A percentile compares a stretch with the other conserved stretches of the same genome.
These are phyloP conservation scores for Synanthedon myopaeformis DNA, from an alignment of 2,888 invertebrate species.

Conservation along the genomic window DNA sequence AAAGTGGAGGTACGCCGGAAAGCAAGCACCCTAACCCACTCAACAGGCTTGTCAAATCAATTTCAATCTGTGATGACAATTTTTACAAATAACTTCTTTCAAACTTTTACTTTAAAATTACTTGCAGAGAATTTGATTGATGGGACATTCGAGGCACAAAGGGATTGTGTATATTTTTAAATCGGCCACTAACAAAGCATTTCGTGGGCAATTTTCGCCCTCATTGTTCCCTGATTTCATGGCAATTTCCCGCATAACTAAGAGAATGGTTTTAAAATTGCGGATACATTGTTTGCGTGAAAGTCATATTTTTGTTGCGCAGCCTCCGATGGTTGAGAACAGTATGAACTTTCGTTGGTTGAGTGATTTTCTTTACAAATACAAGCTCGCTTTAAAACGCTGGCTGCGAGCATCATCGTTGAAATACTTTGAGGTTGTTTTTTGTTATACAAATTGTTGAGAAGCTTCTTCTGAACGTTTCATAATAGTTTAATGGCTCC, in stretches of 20 bases:
- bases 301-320: background rate
- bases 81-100: too few relatives aligned
- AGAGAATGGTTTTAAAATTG: background rate
- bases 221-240: slow-evolving; percentile 1
- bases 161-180: background rate
- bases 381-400: background rate
- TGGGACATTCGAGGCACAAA: background rate
- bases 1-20: too few relatives aligned
- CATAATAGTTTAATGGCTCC: too few relatives aligned
- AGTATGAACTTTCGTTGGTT: background rate
- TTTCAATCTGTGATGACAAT: too few relatives aligned
- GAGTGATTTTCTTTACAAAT: background rate
- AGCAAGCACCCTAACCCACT: too few relatives aligned
- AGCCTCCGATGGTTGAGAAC: background rate
- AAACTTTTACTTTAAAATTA: too few relatives aligned
- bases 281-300: background rate
- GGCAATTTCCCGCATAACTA: slow-evolving; percentile 3
- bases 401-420: background rate
- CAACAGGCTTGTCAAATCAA: too few relatives aligned
- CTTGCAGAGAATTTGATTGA: background rate
- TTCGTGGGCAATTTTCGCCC: background rate
- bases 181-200: background rate
- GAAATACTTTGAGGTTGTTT: background rate
- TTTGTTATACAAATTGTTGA: background rate
- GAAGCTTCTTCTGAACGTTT: too few relatives aligned